These are phyloP conservation scores for Cancer borealis DNA, from an alignment of 2,888 invertebrate genomes.

Conservation along the genomic window DNA sequence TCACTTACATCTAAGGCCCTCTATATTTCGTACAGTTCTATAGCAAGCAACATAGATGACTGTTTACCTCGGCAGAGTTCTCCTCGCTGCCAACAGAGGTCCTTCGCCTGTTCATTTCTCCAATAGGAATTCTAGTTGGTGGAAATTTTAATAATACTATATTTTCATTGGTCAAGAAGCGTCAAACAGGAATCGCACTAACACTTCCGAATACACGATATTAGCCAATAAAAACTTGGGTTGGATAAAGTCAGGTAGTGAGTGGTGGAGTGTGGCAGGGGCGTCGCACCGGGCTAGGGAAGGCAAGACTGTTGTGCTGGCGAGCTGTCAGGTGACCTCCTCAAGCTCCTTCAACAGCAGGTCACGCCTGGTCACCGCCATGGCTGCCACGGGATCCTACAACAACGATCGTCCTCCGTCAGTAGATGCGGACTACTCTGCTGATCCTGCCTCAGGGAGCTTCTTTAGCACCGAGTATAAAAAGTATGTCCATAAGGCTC, in stretches of 20 bases:
- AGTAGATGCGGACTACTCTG: slow-evolving; percentile 74
- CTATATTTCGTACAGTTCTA: not conserved
- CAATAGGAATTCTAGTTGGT: not conserved
- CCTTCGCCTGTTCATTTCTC: not conserved
- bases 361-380: slow-evolving; percentile 27
- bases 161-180: not conserved
- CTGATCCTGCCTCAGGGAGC: slow-evolving; percentile 76
- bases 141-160: not conserved
- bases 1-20: not conserved
- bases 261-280: not conserved
- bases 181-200: not conserved
- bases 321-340: not conserved
- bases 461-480: slow-evolving; percentile 77
- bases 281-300: not conserved
- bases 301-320: not conserved
- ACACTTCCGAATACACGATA: not conserved
- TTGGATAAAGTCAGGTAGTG: not conserved
- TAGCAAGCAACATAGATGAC: not conserved
- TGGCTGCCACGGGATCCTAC: slow-evolving; percentile 58
- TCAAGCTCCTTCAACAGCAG: not conserved
- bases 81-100: not conserved
- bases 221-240: not conserved
- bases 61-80: not conserved
- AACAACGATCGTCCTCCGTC: slow-evolving; percentile 67
- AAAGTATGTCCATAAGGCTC: slow-evolving; percentile 66